phyloP scores from a whole-genome alignment of 2,113 vertebrate species.

The Echinops telfairi region DNA sequence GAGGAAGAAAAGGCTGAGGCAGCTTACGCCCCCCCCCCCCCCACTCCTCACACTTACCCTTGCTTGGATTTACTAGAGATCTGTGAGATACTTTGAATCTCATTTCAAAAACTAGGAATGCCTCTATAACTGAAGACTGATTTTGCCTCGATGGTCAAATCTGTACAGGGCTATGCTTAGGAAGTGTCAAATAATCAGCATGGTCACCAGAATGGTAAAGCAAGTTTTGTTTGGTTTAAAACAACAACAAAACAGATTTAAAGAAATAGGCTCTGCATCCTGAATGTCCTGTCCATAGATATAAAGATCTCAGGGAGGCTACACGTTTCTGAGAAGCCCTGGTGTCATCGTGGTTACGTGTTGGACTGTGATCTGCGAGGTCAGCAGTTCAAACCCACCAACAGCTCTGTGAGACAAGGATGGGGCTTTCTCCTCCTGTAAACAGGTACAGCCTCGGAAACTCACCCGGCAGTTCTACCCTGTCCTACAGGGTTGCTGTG shows the following conservation, averaged over 20 bases:
- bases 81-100: background rate
- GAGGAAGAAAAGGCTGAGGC: background rate
- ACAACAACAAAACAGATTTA: background rate
- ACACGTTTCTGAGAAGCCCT: too few species aligned
- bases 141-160: background rate
- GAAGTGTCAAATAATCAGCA: background rate
- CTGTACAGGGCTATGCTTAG: background rate
- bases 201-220: constrained; percentile 28
- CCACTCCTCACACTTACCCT: background rate
- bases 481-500: too few species aligned
- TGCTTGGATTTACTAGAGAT: too few species aligned
- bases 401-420: too few species aligned
- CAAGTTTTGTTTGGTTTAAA: background rate
- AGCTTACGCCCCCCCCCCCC: background rate
- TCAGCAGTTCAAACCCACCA: too few species aligned
- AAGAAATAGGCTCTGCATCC: background rate
- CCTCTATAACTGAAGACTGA: background rate
- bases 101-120: background rate
- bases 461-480: too few species aligned
- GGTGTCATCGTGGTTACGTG: too few species aligned
- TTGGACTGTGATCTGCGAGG: too few species aligned
- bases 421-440: too few species aligned
- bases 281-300: background rate
- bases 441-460: too few species aligned
- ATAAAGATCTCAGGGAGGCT: background rate